Base-by-base conservation (phyloP, 2,113 vertebrate species). In the Podarcis cretensis region DNA sequence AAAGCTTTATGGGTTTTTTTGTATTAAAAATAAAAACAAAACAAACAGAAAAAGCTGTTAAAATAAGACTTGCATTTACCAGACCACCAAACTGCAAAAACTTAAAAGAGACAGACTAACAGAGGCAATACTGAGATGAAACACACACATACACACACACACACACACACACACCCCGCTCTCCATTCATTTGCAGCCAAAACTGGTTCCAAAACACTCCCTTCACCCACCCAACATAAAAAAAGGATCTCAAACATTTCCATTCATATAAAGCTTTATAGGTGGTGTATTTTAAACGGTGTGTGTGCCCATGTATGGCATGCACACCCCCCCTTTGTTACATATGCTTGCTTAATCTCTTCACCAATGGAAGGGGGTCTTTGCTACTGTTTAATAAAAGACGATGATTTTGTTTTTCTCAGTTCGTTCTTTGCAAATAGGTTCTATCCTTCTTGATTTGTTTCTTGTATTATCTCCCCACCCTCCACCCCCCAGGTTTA, bases 11-110 rank as follows among this genome's bases (percentile, higher is more conserved):
- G 91, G 79, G n/a, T 43, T 81, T 3, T 89, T 95, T 95, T 84
- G 89, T 95, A 94, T 90, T 91, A 3, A 86, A 87, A 90, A 93
- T 86, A 90, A 4, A 86, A 87, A 89, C 80, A 89, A 91, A 86
- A 84, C 25, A 81, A 48, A 54, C 6, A 82, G 74, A 43, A 73
- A 81, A 94, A 83, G 92, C 89, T 92, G 88, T 94, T 95, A 93
- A 96, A 96, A 93, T 95, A 96, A 94, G 93, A 92, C 95, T 94
- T 92, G 94, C 92, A 89, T 94, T 95, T 94, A 91, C 92, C 92
- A 95, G 94, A 93, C 83, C 93, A 94, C 89, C 92, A 94, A 95
- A 95, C 79, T 92, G 92, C 93, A 89, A 89, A 85, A 90, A 90
- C 87, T 93, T 89, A 87, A 93, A 93, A 89, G 83, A 94, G 92